Evolutionary conservation across 1,140 invertebrate species (phyloP), one percentile per base, ranked within the genome.

Genomic region (Bombus confusus): DNA sequence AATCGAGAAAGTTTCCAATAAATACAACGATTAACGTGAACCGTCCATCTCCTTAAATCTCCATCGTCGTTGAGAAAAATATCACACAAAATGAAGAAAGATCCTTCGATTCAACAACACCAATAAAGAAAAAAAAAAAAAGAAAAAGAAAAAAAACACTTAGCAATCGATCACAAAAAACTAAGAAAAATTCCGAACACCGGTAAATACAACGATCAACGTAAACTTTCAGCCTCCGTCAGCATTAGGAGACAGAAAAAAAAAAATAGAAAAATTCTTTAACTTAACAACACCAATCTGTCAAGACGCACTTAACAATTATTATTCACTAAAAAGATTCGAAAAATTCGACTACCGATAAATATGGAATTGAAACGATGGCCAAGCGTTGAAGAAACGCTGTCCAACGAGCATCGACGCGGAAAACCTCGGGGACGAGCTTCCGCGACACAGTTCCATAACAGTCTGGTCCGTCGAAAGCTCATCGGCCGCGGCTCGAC

Each of bases 391-490:
- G 28, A 41, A 43, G 39, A 41, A 39, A 72, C 6, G 69, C 34
- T 12, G 31, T 34, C 18, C 31, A 68, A 15, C 31, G 66, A 8
- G 18, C 15, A 13, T 43, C 69, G 39, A 41, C 25, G 69, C 75
- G 57, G 83, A 64, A 39, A 80, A 52, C 66, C 41, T 43, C 64
- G 75, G 31, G 9, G 9, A 62, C 37, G 28, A 83, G 43, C 43
- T 80, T 71, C 34, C 77, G 66, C 83, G 76, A 85, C 83, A 80
- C 22, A 80, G 83, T 64, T 80, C 52, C 66, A 89, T 86, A 83
- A 86, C 86, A 89, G 76, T 89, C 85, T 76, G 82, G 59, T 72
- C 77, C 81, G 88, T 87, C 57, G 59, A 86, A 80, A 86, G 80
- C 80, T 80, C 75, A 76, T 86, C 86, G 74, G 66, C 72, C 83